Conservation (phyloP, 1,140 invertebrate genomes). For the Heliothis virescens region DNA sequence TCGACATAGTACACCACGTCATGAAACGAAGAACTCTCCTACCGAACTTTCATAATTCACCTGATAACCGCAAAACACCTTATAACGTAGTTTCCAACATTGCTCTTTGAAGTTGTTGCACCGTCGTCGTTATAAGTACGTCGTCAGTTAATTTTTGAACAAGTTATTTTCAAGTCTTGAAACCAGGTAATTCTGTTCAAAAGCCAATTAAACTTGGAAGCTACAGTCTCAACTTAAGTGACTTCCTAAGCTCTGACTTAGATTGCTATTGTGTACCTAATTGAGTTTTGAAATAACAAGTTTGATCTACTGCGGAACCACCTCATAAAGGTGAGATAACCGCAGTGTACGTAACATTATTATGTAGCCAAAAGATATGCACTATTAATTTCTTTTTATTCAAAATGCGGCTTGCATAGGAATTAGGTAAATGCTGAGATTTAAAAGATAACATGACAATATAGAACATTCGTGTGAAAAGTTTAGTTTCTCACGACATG, state of each 20-base stretch:
- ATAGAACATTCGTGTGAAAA: constrained; percentile 16
- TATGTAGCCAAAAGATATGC: neutral
- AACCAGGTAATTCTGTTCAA: constrained; percentile 28
- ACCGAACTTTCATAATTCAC: neutral
- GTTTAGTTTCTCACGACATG: constrained; percentile 33
- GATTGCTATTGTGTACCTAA: constrained; percentile 46
- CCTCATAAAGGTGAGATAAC: constrained; percentile 23
- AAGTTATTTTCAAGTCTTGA: constrained; percentile 26
- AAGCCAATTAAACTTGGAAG: constrained; percentile 38
- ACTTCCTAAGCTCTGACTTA: constrained; percentile 35
- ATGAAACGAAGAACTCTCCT: too few relatives aligned
- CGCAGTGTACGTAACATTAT: neutral
- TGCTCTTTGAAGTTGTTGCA: neutral
- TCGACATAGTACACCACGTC: too few relatives aligned
- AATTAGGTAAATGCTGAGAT: neutral
- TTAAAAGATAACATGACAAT: constrained; percentile 3
- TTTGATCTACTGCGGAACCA: neutral
- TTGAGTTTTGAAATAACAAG: constrained; percentile 41
- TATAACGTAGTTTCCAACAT: neutral
- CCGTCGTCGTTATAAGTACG: neutral
- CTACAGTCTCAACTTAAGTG: constrained; percentile 21
- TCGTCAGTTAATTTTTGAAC: too few relatives aligned
- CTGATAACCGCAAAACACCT: neutral
- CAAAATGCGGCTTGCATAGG: neutral
- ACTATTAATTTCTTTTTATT: constrained; percentile 7